phyloP scores from a whole-genome alignment of 2,888 invertebrate species.

The Sclerodermus sp. region DNA sequence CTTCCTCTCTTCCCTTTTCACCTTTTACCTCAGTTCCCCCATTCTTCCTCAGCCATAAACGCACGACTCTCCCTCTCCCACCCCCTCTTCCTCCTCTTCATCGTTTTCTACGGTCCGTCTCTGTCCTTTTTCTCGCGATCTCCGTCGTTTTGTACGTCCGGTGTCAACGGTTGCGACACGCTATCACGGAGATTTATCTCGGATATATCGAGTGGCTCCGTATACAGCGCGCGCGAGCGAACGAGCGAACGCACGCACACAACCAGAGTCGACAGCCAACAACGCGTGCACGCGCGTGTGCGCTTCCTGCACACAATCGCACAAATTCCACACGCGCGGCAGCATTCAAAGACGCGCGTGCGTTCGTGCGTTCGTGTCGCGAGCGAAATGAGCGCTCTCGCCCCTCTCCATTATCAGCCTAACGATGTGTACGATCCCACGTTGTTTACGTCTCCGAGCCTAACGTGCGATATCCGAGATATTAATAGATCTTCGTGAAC shows the following conservation, averaged over 20 bases:
- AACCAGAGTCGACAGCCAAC: neutral
- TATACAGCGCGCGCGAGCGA: neutral
- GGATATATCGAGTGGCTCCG: neutral
- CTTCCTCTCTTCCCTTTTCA: too few species aligned
- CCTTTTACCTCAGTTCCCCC: too few species aligned
- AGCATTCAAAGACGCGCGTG: conserved; percentile 5
- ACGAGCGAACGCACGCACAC: too few species aligned
- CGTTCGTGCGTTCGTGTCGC: conserved; percentile 2
- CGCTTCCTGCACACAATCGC: neutral
- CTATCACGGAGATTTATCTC: neutral
- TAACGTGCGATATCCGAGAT: neutral
- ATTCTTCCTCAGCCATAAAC: too few species aligned
- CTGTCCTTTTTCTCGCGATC: too few species aligned
- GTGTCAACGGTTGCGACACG: neutral
- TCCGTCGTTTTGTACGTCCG: neutral
- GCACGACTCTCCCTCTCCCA: too few species aligned
- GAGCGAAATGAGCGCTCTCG: neutral
- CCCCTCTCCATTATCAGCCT: neutral
- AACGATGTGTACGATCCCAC: conserved; percentile 7
- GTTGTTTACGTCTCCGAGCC: too few species aligned
- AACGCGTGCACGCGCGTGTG: neutral
- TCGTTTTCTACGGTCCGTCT: too few species aligned
- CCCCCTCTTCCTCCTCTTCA: too few species aligned
- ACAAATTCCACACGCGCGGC: conserved; percentile 15
- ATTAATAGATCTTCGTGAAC: conserved; percentile 20